Evolutionary conservation across 2,113 vertebrate species (phyloP), one percentile per base, ranked within the genome.

Genomic region (Bujurquina vittata): DNA sequence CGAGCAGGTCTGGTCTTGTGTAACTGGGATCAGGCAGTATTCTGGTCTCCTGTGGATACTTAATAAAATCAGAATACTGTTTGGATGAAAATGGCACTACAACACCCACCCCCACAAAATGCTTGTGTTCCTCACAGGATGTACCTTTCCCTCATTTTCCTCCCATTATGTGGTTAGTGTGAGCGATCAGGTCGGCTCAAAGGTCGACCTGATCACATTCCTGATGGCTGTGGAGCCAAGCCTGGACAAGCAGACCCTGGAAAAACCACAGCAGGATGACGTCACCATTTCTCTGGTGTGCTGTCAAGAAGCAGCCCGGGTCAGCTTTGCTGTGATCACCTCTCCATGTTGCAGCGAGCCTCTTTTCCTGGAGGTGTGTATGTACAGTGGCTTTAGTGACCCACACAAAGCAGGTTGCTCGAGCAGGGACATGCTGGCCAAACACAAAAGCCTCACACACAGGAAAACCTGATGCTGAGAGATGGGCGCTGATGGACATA

Each of bases 321-420:
- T 91, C 89, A 89, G 72, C 3, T 75, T 31, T 20, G 79, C 87
- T 31, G 4, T 18, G 57, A 77, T 63, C 75, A 33, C 83, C 88
- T 82, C 79, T 84, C 35, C 2, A 22, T 76, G 79, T 86, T 58
- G 55, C 40, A 5, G 59, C 77, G 3, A 54, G 58, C 78, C 88
- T 77, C 74, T 89, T 84, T 94, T 94, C 92, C 91, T 92, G 92
- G 85, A 92, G 88, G 89, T 88, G 93, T 91, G 92, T 86, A 29
- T 91, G 91, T 76, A 80, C 57, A 55, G 79, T 89, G 91, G 88
- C 91, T 92, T 52, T 54, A 33, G 75, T 91, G 92, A 94, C 91
- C 93, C 86, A 9, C 46, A 60, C 74, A 26, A 26, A 83, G 84
- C 88, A 84, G 83, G 65, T 81, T 63, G 43, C 75, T 56, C 55